Percentiles rank a stretch among this genome's conserved stretches.
Evolutionary conservation across 2,797 vertebrate genomes (phyloP).

Genomic region (Orestias chungarensis): DNA sequence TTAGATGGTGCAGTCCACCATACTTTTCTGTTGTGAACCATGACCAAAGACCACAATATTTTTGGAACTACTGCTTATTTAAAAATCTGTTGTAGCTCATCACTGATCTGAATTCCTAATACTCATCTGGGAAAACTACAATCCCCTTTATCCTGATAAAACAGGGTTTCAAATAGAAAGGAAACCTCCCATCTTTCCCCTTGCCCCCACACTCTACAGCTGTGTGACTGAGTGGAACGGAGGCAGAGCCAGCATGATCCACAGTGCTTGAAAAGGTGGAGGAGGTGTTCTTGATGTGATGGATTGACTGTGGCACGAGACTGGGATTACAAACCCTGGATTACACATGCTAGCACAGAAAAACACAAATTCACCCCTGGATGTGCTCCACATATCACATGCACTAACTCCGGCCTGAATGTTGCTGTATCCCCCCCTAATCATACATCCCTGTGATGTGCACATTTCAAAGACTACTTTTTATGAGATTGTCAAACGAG

Average conservation of each 20-base stretch:
- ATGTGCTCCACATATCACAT: slow-evolving; percentile 18
- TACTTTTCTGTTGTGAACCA: too few species aligned
- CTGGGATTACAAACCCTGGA: slow-evolving; percentile 60
- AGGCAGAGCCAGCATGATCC: slow-evolving; percentile 43
- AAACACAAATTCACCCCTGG: slow-evolving; percentile 39
- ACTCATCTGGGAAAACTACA: not conserved
- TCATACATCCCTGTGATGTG: not conserved
- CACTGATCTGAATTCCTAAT: not conserved
- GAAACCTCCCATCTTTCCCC: not conserved
- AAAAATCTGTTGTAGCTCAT: not conserved
- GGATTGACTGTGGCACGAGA: slow-evolving; percentile 31
- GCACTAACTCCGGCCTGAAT: slow-evolving; percentile 6
- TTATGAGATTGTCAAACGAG: not conserved
- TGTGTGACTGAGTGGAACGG: slow-evolving; percentile 37
- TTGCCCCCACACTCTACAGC: slow-evolving; percentile 25
- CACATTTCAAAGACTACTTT: not conserved
- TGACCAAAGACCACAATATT: not conserved
- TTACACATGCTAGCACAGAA: slow-evolving; percentile 41
- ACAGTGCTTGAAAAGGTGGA: slow-evolving; percentile 10
- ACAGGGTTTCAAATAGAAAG: not conserved
- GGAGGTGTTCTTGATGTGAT: slow-evolving; percentile 17
- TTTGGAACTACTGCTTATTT: not conserved
- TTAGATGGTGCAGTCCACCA: too few species aligned
- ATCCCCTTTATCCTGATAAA: not conserved
- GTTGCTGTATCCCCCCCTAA: not conserved